phyloP scores from a whole-genome alignment of 2,113 vertebrate genomes.

The Cyprinodon brontotheroides region DNA sequence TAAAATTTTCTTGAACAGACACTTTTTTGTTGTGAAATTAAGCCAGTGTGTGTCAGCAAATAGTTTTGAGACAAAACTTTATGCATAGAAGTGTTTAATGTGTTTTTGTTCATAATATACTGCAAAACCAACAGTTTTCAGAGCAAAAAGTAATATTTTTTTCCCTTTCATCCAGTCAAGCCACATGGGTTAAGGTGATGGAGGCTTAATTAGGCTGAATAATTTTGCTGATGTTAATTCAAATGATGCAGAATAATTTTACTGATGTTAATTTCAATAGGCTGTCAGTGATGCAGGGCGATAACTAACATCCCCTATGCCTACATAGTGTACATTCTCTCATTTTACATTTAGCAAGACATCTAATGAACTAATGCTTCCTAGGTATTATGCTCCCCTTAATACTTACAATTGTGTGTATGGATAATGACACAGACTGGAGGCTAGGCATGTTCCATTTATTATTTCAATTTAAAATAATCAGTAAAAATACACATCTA shows the following conservation, averaged over 20 bases:
- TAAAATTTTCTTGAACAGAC: conserved; percentile 32
- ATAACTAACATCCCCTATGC: conserved; percentile 57
- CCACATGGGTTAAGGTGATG: conserved; percentile 54
- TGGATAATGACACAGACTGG: conserved; percentile 37
- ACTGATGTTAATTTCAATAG: conserved; percentile 58
- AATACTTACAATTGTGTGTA: conserved; percentile 54
- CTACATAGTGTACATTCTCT: conserved; percentile 56
- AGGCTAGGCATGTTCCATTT: conserved; percentile 15
- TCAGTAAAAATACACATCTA: conserved; percentile 22
- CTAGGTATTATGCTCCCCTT: conserved; percentile 46
- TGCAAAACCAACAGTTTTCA: conserved; percentile 18
- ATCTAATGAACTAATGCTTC: conserved; percentile 61
- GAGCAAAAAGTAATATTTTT: conserved; percentile 16
- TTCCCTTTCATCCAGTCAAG: conserved; percentile 27
- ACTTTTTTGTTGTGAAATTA: conserved; percentile 42
- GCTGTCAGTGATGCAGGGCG: conserved; percentile 58
- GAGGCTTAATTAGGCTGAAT: conserved; percentile 55
- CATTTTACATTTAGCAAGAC: conserved; percentile 35
- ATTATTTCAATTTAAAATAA: conserved; percentile 24
- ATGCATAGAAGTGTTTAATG: conserved; percentile 1
- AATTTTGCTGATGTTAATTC: conserved; percentile 62
- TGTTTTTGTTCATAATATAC: neutral
- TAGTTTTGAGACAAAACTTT: conserved; percentile 15
- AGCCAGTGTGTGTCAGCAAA: conserved; percentile 46
- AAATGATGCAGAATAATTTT: conserved; percentile 50